These are phyloP conservation scores for Mormyrus hasselquistii DNA, from an alignment of 2,797 vertebrate species.

Conservation along the genomic window DNA sequence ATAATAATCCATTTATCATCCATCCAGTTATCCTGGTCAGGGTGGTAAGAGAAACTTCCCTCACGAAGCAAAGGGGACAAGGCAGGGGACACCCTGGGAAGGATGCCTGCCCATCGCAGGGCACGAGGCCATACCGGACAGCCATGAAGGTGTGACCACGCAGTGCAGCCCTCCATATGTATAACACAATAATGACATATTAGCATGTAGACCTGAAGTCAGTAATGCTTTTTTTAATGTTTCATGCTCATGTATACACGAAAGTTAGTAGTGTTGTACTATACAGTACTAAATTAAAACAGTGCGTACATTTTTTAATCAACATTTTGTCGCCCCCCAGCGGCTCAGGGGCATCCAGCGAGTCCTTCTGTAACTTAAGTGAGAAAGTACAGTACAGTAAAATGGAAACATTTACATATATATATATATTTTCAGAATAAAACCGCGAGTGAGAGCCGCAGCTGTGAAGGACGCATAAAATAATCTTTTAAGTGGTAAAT, in stretches of 20 bases:
- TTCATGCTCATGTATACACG: neutral
- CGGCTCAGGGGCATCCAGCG: neutral
- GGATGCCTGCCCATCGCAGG: neutral
- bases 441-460: neutral
- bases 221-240: neutral
- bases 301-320: neutral
- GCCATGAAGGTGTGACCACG: neutral
- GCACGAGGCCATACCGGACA: neutral
- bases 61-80: neutral
- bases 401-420: neutral
- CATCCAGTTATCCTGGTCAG: neutral
- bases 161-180: neutral
- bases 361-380: neutral
- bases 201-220: neutral
- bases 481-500: neutral
- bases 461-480: neutral
- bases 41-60: neutral
- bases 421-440: neutral
- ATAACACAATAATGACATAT: neutral
- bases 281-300: neutral
- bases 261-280: neutral
- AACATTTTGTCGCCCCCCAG: neutral
- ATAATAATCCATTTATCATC: neutral
- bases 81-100: neutral
- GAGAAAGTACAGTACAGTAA: neutral